Percentiles rank a stretch among this genome's conserved stretches.
phyloP scores from a whole-genome alignment of 2,797 vertebrate species.

The Gastrophryne carolinensis region DNA sequence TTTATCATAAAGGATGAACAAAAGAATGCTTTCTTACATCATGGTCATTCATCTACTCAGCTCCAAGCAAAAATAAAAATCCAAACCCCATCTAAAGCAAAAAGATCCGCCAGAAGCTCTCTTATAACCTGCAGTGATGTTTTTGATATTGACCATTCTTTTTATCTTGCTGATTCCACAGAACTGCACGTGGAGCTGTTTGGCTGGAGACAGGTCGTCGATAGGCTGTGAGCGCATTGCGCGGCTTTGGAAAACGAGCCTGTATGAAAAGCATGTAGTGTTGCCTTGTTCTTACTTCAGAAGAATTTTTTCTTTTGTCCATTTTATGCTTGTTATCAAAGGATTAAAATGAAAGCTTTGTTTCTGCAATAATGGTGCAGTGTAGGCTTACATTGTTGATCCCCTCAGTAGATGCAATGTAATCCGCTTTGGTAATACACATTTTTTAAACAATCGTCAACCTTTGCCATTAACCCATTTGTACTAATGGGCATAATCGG shows the following conservation, averaged over 20 bases:
- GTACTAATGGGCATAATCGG: slow-evolving; percentile 70
- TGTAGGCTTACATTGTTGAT: slow-evolving; percentile 83
- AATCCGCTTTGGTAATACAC: slow-evolving; percentile 86
- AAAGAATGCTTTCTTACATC: slow-evolving; percentile 47
- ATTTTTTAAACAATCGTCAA: slow-evolving; percentile 79
- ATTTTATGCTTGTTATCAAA: slow-evolving; percentile 81
- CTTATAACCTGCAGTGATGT: slow-evolving; percentile 55
- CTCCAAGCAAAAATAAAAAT: slow-evolving; percentile 8
- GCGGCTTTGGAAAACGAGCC: slow-evolving; percentile 65
- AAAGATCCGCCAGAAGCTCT: slow-evolving; percentile 55
- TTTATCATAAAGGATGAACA: slow-evolving; percentile 40
- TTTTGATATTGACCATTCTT: slow-evolving; percentile 56
- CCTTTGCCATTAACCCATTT: slow-evolving; percentile 76
- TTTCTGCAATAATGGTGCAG: slow-evolving; percentile 80
- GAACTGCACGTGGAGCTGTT: slow-evolving; percentile 65
- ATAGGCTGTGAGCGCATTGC: slow-evolving; percentile 64
- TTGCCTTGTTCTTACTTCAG: slow-evolving; percentile 80
- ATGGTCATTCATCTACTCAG: slow-evolving; percentile 49
- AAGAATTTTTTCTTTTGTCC: slow-evolving; percentile 83
- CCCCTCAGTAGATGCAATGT: slow-evolving; percentile 79
- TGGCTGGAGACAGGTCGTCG: slow-evolving; percentile 61
- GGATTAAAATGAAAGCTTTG: slow-evolving; percentile 86
- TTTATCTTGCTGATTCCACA: slow-evolving; percentile 61
- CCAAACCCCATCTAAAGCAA: slow-evolving; percentile 3
- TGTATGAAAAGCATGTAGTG: slow-evolving; percentile 76